Evolutionary conservation across 2,888 invertebrate species (phyloP).

Genomic region (Choristoneura rosaceana): DNA sequence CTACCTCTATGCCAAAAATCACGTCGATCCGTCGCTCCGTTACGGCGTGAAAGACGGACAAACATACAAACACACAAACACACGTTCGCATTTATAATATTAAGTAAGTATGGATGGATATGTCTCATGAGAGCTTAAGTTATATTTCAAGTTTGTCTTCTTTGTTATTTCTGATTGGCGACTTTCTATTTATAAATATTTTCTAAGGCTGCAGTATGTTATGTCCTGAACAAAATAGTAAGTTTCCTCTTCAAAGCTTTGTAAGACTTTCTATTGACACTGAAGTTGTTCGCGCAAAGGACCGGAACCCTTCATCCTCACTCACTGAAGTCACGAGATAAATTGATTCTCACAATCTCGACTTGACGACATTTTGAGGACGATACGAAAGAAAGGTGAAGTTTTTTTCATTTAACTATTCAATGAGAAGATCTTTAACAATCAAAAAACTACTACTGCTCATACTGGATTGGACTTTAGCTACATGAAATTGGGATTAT

Average conservation of each 20-base stretch:
- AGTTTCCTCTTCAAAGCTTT: slow-evolving; percentile 8
- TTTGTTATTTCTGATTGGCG: not conserved
- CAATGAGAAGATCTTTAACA: not conserved
- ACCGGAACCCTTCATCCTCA: slow-evolving; percentile 15
- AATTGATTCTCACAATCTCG: slow-evolving; percentile 8
- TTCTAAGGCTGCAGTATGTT: not conserved
- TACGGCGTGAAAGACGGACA: too few species aligned
- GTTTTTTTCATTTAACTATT: not conserved
- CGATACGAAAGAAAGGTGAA: not conserved
- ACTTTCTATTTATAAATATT: not conserved
- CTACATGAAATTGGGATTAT: too few species aligned
- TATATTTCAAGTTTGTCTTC: not conserved
- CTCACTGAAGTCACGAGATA: not conserved
- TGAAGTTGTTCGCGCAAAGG: slow-evolving; percentile 12
- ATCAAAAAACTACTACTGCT: not conserved
- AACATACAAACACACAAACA: too few species aligned
- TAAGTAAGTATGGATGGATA: too few species aligned
- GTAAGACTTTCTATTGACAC: slow-evolving; percentile 7
- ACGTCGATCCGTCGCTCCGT: too few species aligned
- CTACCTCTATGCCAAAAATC: too few species aligned
- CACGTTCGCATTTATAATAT: too few species aligned
- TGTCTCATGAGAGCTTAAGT: too few species aligned
- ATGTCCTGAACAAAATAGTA: not conserved
- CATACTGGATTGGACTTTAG: too few species aligned
- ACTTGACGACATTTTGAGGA: not conserved